Evolutionary conservation across 1,140 invertebrate species (phyloP).

Genomic region (Hormaphis cornu): DNA sequence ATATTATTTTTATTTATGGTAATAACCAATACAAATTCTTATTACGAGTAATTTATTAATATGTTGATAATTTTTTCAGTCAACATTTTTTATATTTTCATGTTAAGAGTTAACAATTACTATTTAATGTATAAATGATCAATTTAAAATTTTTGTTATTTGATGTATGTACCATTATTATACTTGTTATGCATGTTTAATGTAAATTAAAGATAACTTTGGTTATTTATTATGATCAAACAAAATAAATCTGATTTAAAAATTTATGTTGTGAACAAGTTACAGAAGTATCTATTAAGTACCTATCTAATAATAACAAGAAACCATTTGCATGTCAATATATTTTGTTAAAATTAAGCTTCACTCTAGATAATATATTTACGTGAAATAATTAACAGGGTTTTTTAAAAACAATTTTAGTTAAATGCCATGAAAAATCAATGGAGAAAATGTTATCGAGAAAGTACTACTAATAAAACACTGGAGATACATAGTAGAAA

Average conservation of each 20-base stretch:
- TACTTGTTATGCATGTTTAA: neutral
- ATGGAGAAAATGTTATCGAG: conserved; percentile 76
- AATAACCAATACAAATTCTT: too few relatives aligned
- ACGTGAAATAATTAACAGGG: neutral
- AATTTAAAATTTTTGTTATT: neutral
- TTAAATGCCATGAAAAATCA: conserved; percentile 83
- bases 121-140: too few relatives aligned
- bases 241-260: neutral
- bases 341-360: neutral
- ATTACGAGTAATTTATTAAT: too few relatives aligned
- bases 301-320: too few relatives aligned
- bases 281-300: too few relatives aligned
- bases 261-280: too few relatives aligned
- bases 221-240: conserved; percentile 5
- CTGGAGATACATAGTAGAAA: conserved; percentile 65
- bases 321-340: neutral
- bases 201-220: conserved; percentile 25
- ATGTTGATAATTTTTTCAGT: too few relatives aligned
- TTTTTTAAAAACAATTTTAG: conserved; percentile 42
- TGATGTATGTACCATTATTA: conserved; percentile 13
- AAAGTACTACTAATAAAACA: conserved; percentile 65
- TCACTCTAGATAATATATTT: neutral
- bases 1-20: too few relatives aligned
- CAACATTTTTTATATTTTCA: too few relatives aligned
- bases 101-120: too few relatives aligned